Evolutionary conservation across 2,113 vertebrate species (phyloP).

Genomic region (Anthoscopus minutus): DNA sequence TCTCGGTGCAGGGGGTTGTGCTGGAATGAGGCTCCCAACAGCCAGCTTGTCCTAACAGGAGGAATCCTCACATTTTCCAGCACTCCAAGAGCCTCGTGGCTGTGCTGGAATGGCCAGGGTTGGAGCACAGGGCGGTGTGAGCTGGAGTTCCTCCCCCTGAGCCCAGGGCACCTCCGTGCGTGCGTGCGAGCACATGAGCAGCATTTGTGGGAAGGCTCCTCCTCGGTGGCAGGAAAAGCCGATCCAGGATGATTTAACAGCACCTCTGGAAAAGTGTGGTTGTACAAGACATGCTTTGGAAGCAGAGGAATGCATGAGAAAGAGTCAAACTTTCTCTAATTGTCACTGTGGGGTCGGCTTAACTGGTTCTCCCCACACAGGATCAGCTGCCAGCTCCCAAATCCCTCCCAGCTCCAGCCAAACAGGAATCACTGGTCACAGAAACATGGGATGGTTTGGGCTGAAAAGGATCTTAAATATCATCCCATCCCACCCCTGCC

Average conservation of each 20-base stretch:
- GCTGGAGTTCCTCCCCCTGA: background rate
- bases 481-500: background rate
- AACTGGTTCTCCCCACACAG: background rate
- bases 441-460: background rate
- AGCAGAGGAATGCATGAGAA: background rate
- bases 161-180: fast-evolving
- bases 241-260: background rate
- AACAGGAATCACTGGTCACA: background rate
- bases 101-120: background rate
- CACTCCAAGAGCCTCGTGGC: background rate
- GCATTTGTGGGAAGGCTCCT: background rate
- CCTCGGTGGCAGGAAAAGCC: background rate
- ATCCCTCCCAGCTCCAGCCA: background rate
- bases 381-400: background rate
- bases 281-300: background rate
- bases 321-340: background rate
- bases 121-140: fast-evolving
- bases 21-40: background rate
- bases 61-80: fast-evolving
- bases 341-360: background rate
- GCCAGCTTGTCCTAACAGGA: background rate
- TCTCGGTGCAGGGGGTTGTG: background rate
- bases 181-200: background rate
- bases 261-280: background rate
- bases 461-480: background rate